These are phyloP conservation scores for Datnioides undecimradiatus DNA, from an alignment of 2,113 vertebrate genomes.

Conservation along the genomic window DNA sequence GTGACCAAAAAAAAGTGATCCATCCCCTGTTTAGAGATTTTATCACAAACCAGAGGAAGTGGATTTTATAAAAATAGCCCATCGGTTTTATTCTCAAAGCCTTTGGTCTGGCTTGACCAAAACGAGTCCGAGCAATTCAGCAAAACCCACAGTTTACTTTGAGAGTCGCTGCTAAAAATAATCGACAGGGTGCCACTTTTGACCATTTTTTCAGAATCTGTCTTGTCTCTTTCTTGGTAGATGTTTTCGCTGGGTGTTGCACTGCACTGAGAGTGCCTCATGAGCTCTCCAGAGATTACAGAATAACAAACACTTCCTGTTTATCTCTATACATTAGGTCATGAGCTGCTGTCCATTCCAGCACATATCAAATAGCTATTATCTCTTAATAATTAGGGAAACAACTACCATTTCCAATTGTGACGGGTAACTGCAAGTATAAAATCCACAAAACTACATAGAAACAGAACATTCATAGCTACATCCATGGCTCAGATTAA, in stretches of 20 bases:
- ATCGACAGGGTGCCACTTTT: constrained; percentile 1
- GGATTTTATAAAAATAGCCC: constrained; percentile 61
- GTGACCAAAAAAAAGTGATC: constrained; percentile 15
- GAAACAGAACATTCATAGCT: neutral
- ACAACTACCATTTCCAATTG: neutral
- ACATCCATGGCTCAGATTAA: neutral
- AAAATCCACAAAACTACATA: neutral
- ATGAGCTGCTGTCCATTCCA: constrained; percentile 50
- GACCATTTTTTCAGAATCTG: neutral
- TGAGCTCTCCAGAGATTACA: constrained; percentile 56
- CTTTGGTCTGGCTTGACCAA: constrained; percentile 43
- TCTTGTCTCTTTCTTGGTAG: constrained; percentile 13
- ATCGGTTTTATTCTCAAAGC: constrained; percentile 48
- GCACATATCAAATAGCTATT: constrained; percentile 17
- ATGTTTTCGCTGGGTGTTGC: constrained; percentile 38
- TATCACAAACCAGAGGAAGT: constrained; percentile 65
- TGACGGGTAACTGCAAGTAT: neutral
- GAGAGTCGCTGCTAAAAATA: constrained; percentile 32
- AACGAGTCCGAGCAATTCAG: constrained; percentile 22
- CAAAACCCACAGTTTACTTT: constrained; percentile 26
- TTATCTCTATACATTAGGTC: constrained; percentile 66
- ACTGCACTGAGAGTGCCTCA: constrained; percentile 31
- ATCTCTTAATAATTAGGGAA: neutral
- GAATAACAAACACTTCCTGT: constrained; percentile 82
- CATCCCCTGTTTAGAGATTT: constrained; percentile 46